These are phyloP conservation scores for Cyrtodaria siliqua DNA, from an alignment of 2,888 invertebrate genomes.

Conservation along the genomic window DNA sequence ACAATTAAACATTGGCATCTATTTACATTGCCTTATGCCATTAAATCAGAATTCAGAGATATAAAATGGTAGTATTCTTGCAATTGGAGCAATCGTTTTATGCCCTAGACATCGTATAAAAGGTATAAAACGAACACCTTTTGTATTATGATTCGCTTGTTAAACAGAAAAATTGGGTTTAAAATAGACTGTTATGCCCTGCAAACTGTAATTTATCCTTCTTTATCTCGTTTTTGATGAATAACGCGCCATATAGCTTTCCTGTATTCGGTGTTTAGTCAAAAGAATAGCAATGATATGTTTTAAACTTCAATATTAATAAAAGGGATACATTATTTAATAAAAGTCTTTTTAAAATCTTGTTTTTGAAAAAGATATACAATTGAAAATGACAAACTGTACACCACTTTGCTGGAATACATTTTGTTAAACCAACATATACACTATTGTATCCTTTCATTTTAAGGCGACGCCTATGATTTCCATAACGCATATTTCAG, in stretches of 20 bases:
- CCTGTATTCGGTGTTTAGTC: too few relatives aligned
- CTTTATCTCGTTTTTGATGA: neutral
- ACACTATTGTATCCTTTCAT: too few relatives aligned
- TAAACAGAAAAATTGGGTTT: conserved; percentile 13
- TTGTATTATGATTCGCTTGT: conserved; percentile 23
- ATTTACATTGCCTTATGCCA: conserved; percentile 5
- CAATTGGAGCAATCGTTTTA: conserved; percentile 4
- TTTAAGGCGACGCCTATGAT: too few relatives aligned
- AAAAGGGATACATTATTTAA: too few relatives aligned
- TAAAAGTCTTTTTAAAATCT: too few relatives aligned
- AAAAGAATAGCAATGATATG: too few relatives aligned
- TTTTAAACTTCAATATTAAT: too few relatives aligned
- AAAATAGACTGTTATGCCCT: conserved; percentile 1
- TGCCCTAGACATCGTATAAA: conserved; percentile 18
- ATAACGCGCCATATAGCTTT: neutral
- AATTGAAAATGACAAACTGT: too few relatives aligned
- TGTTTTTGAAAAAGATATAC: too few relatives aligned
- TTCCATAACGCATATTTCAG: too few relatives aligned
- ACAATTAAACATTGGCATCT: neutral
- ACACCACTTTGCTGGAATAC: too few relatives aligned
- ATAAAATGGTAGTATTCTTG: conserved; percentile 14
- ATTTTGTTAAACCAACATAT: too few relatives aligned
- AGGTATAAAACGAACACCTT: conserved; percentile 38
- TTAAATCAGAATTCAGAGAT: conserved; percentile 11
- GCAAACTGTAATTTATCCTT: conserved; percentile 1